Conservation (phyloP, 2,797 vertebrate species). For the Scyliorhinus canicula region DNA sequence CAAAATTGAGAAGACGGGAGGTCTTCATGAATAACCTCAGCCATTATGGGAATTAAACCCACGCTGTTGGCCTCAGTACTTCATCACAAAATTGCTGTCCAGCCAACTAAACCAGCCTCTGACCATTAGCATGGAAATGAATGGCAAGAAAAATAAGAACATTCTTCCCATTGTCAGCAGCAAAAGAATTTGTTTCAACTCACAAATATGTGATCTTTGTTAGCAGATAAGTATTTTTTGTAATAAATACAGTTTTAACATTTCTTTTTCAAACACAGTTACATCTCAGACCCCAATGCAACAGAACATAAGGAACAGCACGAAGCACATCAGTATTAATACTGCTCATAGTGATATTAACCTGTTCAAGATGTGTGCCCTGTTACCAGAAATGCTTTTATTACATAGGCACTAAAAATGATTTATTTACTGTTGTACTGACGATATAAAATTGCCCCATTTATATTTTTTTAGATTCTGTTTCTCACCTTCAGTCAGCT, state of each 20-base stretch:
- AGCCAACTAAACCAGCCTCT: too few species aligned
- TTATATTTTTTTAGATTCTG: not conserved
- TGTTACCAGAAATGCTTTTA: not conserved
- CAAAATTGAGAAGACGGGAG: too few species aligned
- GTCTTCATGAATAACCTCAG: too few species aligned
- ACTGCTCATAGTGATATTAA: not conserved
- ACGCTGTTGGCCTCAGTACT: too few species aligned
- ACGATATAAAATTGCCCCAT: not conserved
- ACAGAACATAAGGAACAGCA: not conserved
- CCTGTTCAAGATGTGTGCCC: not conserved
- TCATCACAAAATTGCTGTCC: too few species aligned
- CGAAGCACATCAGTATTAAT: not conserved
- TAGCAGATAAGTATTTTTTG: not conserved
- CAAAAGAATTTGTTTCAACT: not conserved
- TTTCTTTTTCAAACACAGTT: not conserved
- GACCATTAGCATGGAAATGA: not conserved
- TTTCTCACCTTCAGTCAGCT: not conserved
- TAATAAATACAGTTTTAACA: not conserved
- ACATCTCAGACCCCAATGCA: not conserved
- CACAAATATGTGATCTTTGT: not conserved
- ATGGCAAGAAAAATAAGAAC: not conserved
- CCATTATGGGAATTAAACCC: too few species aligned
- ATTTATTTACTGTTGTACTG: not conserved
- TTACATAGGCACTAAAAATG: not conserved
- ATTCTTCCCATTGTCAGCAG: not conserved